Evolutionary conservation across 1,140 invertebrate genomes (phyloP), one percentile per base, ranked within the genome.

Genomic region (Drosophila nannoptera): DNA sequence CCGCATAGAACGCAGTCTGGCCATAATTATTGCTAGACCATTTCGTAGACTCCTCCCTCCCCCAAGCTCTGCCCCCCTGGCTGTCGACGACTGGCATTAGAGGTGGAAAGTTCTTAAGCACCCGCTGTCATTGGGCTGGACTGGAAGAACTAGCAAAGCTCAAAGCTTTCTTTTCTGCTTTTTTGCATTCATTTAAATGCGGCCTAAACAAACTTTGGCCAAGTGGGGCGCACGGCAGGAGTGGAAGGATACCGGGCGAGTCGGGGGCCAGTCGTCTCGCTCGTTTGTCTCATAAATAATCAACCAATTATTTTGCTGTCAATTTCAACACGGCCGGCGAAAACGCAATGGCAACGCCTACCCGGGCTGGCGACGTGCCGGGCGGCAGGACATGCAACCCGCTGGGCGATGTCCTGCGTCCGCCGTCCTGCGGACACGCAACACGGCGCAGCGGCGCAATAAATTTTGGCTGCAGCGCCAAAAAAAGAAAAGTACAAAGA

Each of bases 251-350:
- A 42, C 31, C 14, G 3, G 40, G 5, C 9, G n/a, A 42, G 42
- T 4, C 6, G 49, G 9, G 43, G 56, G 29, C 16, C 7, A 35
- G 36, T 45, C 54, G 59, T 56, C 49, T 73, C 31, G 82, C 72
- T 78, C 64, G 78, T 74, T 74, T 68, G 63, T 63, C 78, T 74
- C 84, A 87, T 87, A 87, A 87, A 87, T 87, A 87, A 87, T 81
- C 77, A 80, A 84, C 80, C 84, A 87, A 87, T 87, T 87, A 87
- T 87, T 87, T 88, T 87, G 67, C 84, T 87, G 84, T 87, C 84
- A 87, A 87, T 87, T 87, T 86, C 84, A 87, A 87, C 84, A 87
- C 84, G 81, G 77, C 80, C 81, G 75, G 70, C 69, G 74, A 84
- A 86, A 84, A 84, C 77, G 77, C 81, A 84, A 76, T 73, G 73